Percentiles rank a stretch among this genome's conserved stretches.
Evolutionary conservation across 2,797 vertebrate genomes (phyloP).

Genomic region (Manis crassicaudata): DNA sequence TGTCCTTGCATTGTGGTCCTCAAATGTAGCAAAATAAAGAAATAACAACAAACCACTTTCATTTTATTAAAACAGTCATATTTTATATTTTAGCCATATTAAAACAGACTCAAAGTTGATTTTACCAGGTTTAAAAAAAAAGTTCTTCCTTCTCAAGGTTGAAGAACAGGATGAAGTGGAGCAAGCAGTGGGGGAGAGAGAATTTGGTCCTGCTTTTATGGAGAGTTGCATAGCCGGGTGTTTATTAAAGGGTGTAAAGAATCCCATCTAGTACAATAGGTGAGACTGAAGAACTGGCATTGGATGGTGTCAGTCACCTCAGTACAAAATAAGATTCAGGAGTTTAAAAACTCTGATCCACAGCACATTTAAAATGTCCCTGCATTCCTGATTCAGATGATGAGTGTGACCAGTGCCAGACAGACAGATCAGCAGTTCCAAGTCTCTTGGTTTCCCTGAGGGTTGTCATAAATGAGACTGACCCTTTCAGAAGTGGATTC

Average conservation of each 20-base stretch:
- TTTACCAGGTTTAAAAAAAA: background rate
- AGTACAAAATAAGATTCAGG: conserved; percentile 29
- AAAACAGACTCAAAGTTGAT: background rate
- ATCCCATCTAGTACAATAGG: background rate
- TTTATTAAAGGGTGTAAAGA: background rate
- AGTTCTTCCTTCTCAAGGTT: background rate
- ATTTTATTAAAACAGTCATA: background rate
- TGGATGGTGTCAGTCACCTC: background rate
- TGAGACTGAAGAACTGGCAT: background rate
- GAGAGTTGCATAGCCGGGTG: background rate
- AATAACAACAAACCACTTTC: background rate
- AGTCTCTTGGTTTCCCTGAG: background rate
- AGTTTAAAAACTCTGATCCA: conserved; percentile 49
- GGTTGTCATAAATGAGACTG: background rate
- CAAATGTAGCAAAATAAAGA: background rate
- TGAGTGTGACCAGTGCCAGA: conserved; percentile 24
- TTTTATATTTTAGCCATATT: background rate
- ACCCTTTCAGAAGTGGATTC: conserved; percentile 54
- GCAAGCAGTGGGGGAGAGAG: background rate
- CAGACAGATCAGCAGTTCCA: conserved; percentile 51
- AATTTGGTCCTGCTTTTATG: background rate
- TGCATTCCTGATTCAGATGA: conserved; percentile 54
- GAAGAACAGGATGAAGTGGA: background rate
- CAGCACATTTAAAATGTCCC: conserved; percentile 57
- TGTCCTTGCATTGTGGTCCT: background rate